Percentiles rank a stretch among this genome's conserved stretches.
Conservation (phyloP, 2,888 invertebrate genomes). For the Tridacna gigas region DNA sequence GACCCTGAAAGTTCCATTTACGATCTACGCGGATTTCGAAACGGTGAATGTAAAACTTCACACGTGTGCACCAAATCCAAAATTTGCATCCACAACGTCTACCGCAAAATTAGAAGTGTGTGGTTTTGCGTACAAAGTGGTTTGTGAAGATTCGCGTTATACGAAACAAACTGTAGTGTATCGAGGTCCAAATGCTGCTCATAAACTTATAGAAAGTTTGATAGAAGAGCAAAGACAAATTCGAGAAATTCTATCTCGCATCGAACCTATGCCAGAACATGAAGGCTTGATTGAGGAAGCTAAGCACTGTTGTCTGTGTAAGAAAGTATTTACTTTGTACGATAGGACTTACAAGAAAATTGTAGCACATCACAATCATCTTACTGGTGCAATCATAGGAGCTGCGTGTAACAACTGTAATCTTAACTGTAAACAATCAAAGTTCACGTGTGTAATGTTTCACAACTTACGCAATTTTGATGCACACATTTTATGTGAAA, state of each 20-base stretch:
- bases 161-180: conserved; percentile 47
- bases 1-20: conserved; percentile 40
- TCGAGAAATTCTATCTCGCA: conserved; percentile 35
- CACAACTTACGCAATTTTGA: conserved; percentile 48
- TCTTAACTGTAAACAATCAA: conserved; percentile 33
- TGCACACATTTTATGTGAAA: conserved; percentile 34
- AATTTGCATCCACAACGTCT: conserved; percentile 30
- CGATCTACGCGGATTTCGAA: conserved; percentile 54
- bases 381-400: conserved; percentile 43
- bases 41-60: conserved; percentile 40
- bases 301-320: conserved; percentile 35
- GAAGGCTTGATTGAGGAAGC: conserved; percentile 19
- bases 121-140: conserved; percentile 47
- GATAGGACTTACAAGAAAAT: conserved; percentile 27
- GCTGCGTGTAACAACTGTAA: conserved; percentile 39
- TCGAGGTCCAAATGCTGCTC: conserved; percentile 38
- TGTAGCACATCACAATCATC: conserved; percentile 48
- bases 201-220: conserved; percentile 42
- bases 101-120: conserved; percentile 40
- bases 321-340: conserved; percentile 37
- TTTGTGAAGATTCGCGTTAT: conserved; percentile 31
- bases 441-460: conserved; percentile 40
- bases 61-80: conserved; percentile 44
- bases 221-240: conserved; percentile 48
- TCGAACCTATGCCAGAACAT: conserved; percentile 43